Conservation (phyloP, 2,113 vertebrate species). For the Elaphurus davidianus region DNA sequence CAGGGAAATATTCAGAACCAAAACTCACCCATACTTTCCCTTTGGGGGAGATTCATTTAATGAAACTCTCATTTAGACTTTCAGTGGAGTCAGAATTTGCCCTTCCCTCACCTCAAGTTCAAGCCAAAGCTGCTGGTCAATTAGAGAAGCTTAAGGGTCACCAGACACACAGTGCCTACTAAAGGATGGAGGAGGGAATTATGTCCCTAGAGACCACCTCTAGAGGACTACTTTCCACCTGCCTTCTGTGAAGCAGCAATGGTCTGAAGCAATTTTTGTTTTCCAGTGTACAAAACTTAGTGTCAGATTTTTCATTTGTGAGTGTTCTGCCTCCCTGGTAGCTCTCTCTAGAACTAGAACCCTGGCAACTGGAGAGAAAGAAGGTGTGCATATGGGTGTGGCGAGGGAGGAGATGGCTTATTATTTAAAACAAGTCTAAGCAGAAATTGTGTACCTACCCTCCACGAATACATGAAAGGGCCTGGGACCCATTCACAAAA, state of each 20-base stretch:
- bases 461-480: neutral
- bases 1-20: neutral
- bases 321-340: neutral
- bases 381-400: no score
- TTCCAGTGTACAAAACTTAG: neutral
- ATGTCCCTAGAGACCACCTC: neutral
- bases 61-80: neutral
- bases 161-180: no score
- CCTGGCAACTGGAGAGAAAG: neutral
- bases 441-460: neutral
- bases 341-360: neutral
- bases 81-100: neutral
- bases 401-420: neutral
- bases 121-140: neutral
- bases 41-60: neutral
- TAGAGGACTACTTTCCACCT: neutral
- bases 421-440: neutral
- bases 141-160: neutral
- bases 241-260: neutral
- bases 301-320: neutral
- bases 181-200: neutral
- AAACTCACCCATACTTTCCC: neutral
- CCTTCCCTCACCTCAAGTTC: neutral
- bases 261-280: neutral
- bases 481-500: neutral